Base-by-base conservation (phyloP, 2,888 invertebrate genomes). In the Dioctria linearis region DNA sequence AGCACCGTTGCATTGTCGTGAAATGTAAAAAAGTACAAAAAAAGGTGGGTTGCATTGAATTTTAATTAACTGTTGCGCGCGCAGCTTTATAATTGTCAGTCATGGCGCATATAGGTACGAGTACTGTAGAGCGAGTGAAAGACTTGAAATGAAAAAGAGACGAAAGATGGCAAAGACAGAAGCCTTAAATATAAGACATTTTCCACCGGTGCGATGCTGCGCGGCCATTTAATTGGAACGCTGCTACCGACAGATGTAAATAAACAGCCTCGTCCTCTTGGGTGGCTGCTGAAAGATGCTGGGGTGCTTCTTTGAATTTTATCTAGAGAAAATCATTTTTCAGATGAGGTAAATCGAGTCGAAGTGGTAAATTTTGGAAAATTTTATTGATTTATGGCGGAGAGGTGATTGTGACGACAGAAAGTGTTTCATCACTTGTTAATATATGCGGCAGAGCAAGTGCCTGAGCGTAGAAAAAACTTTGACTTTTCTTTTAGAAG, bases 201-300 rank as follows among this genome's bases (percentile, higher is more conserved):
- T 63, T 78, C 63, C 76, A 78, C 78, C 49, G 57, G 25, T 25
- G 25, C 25, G 25, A 2, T 2, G 25, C 25, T 25, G 25, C 25
- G 2, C 25, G 25, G 78, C 63, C 78, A 43, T 78, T 78, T 78
- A 78, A 78, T 78, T 78, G 65, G 78, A 65, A 78, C 61, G 51
- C 63, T 25, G 25, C 25, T 63, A 78, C 78, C 78, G 78, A 78
- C 78, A 78, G 78, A 78, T 78, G 78, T 78, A 78, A 78, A 78
- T 65, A 78, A 78, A 78, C 78, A 78, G 51, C 6, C 61, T 46
- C 40, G 57, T 25, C 46, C 63, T 54, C 78, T 11, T 78, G 78
- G 78, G 78, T 78, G 78, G 78, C 78, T 63, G 51, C 25, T 75
- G 75, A 75, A 59, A 75, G 59, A 75, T 54, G 39, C 40, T 37